Evolutionary conservation across 1,140 invertebrate species (phyloP), one percentile per base, ranked within the genome.

Genomic region (Drosophila lowei): DNA sequence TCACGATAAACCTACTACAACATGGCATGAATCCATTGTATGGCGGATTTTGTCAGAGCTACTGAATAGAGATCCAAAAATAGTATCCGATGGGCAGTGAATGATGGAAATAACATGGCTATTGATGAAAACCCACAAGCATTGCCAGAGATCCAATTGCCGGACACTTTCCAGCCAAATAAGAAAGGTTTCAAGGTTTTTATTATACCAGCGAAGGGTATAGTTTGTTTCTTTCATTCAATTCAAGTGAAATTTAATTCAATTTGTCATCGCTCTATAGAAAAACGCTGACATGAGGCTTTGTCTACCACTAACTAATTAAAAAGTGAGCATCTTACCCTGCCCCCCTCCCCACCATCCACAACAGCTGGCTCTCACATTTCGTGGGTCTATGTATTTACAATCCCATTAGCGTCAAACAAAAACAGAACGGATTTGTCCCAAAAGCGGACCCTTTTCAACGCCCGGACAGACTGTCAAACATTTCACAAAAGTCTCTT

Each of bases 391-490:
- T 25, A 25, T 48, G 47, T 73, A 41, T 64, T 34, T 38, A 28
- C 46, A 70, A 77, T 74, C 60, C 68, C 49, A 62, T 71, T 57
- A 49, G 7, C 59, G 43, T 30, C 48, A 63, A 41, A 49, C 55
- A 34, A 42, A 72, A 59, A 41, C 44, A 72, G 25, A 55, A 46
- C 42, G 63, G 72, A 57, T 63, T 68, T 68, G 44, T 34, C 34
- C 16, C 62, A 62, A 11, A 3, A 28, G 53, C 34, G 15, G 77
- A 85, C 80, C 80, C 80, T 85, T 85, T 80, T 84, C 80, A 84
- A 73, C 43, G 46, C 59, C 34, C 53, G 47, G 79, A 79, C 79
- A 85, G 63, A 59, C 59, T 83, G 79, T 85, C 79, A 84, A 85
- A 84, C 63, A 78, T 66, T 64, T 64, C 25, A 63, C 23, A 58